Evolutionary conservation across 2,113 vertebrate genomes (phyloP).

Genomic region (Chlorocebus sabaeus): DNA sequence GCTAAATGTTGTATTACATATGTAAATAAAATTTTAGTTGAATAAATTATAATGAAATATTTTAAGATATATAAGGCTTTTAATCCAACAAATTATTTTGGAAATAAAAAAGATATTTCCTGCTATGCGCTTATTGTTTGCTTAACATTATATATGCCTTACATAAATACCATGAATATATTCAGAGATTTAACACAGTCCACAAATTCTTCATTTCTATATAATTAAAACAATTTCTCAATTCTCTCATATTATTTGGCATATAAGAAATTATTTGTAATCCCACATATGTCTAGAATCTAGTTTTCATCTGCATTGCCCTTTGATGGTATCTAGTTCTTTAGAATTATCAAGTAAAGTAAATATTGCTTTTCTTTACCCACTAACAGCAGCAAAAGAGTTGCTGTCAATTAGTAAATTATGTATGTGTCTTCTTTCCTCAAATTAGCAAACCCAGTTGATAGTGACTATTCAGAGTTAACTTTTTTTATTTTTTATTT

Average conservation of each 20-base stretch:
- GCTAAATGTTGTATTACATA: neutral
- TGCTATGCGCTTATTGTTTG: slow-evolving; percentile 37
- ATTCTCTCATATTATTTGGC: neutral
- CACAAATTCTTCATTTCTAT: neutral
- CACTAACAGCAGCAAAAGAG: neutral
- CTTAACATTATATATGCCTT: slow-evolving; percentile 32
- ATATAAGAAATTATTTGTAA: neutral
- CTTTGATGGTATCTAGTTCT: neutral
- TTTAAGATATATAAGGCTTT: slow-evolving; percentile 64
- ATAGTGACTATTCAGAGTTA: neutral
- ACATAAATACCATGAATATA: neutral
- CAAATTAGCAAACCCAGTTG: neutral
- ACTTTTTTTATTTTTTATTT: too few species aligned
- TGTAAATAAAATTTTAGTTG: slow-evolving; percentile 39
- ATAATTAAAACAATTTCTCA: neutral
- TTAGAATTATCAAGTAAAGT: neutral
- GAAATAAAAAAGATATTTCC: slow-evolving; percentile 47
- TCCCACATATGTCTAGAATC: neutral
- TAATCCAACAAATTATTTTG: slow-evolving; percentile 62
- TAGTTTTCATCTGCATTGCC: neutral
- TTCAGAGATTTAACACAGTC: neutral
- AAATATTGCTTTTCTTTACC: neutral
- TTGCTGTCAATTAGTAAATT: neutral
- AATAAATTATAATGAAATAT: slow-evolving; percentile 46
- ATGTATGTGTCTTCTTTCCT: neutral